Evolutionary conservation across 2,113 vertebrate species (phyloP), one percentile per base, ranked within the genome.

Genomic region (Salvelinus namaycush): DNA sequence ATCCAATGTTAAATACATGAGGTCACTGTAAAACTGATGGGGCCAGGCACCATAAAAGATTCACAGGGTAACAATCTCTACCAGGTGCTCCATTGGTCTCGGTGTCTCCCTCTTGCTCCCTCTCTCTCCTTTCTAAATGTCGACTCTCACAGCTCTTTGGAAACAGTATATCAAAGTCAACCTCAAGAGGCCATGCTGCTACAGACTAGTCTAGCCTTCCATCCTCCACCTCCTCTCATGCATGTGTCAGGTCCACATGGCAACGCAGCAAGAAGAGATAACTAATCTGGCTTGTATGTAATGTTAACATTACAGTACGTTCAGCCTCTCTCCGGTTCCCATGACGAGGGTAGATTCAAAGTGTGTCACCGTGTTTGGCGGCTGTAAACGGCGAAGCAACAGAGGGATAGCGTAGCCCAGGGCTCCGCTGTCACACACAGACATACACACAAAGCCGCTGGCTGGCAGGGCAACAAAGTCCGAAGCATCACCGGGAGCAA

Each of bases 401-500:
- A 81, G 76, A 74, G 54, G 67, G 64, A 39, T 39, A 57, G 59
- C 54, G 54, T 57, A 57, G 54, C 54, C 59, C 18, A 16, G n/a
- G 59, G 59, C 59, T 62, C 18, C n/a, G 2, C 59, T 51, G 34
- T 9, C 20, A 24, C 20, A 22, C 57, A 22, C 59, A 65, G 27
- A 74, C n/a, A 44, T 24, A 75, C 73, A 65, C 73, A 57, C 66
- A 62, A 20, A 7, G 24, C 57, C 81, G 71, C 79, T 59, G 34
- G 72, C 75, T 82, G 79, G 84, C 76, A 73, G 81, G 77, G 75
- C 75, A 82, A 49, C 69, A 76, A 51, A 76, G 65, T 79, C 77
- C 20, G 77, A 76, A 77, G 76, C 73, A 79, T 79, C 72, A 88
- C 75, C 76, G 79, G 82, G 79, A 81, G 78, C 48, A 87, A 87